These are phyloP conservation scores for Drosophila fuyamai DNA, from an alignment of 1,140 invertebrate species.

Conservation along the genomic window DNA sequence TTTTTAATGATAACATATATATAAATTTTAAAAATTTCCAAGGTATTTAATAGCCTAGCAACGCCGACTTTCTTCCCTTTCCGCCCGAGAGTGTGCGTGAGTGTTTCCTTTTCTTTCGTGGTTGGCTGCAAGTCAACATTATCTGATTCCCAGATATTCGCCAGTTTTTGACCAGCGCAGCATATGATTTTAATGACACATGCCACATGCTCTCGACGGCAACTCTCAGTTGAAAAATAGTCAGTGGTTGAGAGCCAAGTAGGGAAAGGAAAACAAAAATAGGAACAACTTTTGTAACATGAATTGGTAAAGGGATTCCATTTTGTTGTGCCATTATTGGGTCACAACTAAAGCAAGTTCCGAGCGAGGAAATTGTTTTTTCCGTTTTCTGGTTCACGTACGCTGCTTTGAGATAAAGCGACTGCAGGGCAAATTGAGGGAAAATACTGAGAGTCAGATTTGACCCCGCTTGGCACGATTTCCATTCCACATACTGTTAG, in stretches of 20 bases:
- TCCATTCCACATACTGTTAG: conserved; percentile 37
- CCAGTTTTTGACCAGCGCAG: conserved; percentile 66
- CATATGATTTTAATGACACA: conserved; percentile 75
- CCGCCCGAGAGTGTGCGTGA: not conserved
- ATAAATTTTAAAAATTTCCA: not conserved
- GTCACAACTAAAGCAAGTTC: conserved; percentile 33
- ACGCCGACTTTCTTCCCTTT: not conserved
- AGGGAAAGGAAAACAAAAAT: not conserved
- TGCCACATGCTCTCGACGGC: conserved; percentile 25
- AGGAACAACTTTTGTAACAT: conserved; percentile 15
- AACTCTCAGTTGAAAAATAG: conserved; percentile 27
- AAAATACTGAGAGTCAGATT: conserved; percentile 11
- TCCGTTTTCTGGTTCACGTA: conserved; percentile 41
- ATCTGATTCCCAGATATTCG: conserved; percentile 10
- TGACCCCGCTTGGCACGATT: conserved; percentile 49
- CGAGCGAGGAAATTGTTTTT: conserved; percentile 33
- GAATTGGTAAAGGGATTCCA: conserved; percentile 40
- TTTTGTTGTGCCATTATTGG: conserved; percentile 29
- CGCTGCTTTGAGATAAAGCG: conserved; percentile 8
- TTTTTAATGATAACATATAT: not conserved
- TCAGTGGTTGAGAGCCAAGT: conserved; percentile 29
- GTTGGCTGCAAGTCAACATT: conserved; percentile 19
- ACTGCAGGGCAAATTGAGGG: not conserved
- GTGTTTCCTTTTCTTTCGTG: conserved; percentile 6
- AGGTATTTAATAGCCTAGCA: not conserved